A percentile compares a stretch with the other conserved stretches of the same genome.
phyloP scores from a whole-genome alignment of 2,113 vertebrate genomes.

The Solea solea region DNA sequence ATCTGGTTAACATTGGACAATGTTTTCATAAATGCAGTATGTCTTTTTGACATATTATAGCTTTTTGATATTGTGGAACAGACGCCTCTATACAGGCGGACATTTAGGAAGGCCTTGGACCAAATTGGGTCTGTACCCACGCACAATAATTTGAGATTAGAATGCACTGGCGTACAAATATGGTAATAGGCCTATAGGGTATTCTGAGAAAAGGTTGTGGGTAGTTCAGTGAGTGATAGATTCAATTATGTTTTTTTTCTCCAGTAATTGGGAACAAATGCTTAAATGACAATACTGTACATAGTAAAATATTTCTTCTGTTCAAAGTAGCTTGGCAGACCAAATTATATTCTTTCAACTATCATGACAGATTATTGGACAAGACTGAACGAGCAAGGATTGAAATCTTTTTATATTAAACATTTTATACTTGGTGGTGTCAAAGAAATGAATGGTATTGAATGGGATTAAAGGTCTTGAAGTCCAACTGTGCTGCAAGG shows the following conservation, averaged over 20 bases:
- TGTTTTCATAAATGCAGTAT: constrained; percentile 58
- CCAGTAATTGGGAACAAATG: neutral
- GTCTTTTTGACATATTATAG: constrained; percentile 38
- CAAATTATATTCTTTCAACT: neutral
- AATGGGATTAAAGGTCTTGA: neutral
- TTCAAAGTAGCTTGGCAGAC: no score
- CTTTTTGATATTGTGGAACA: constrained; percentile 20
- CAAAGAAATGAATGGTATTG: neutral
- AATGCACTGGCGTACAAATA: neutral
- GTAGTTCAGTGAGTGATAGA: neutral
- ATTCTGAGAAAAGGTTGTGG: neutral
- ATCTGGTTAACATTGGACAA: constrained; percentile 73
- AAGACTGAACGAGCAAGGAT: no score
- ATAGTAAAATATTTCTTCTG: neutral
- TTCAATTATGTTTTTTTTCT: neutral
- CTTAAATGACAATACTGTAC: neutral
- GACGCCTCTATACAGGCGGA: neutral
- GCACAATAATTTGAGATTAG: neutral
- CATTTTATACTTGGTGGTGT: no score
- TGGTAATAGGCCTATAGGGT: neutral
- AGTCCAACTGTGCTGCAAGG: neutral
- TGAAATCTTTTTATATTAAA: no score
- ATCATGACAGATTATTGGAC: neutral
- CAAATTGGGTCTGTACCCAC: neutral
- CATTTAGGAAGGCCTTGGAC: neutral